Evolutionary conservation across 2,113 vertebrate species (phyloP).

Genomic region (Nematolebias whitei): DNA sequence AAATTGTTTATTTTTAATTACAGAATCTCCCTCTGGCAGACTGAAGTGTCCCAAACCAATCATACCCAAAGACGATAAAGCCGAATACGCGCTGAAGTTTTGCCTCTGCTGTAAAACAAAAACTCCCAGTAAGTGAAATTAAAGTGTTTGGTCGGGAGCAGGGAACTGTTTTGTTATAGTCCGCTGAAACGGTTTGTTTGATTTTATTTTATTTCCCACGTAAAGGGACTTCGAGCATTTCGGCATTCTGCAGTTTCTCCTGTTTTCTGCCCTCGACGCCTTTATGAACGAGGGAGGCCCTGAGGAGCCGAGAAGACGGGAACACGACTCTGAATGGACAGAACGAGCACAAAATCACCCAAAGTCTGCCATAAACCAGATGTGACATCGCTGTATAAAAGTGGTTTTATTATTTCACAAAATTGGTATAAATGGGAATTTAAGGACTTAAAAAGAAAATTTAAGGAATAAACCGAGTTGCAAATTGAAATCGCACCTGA

Average conservation of each 20-base stretch:
- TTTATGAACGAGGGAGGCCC: background rate
- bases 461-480: too few species aligned
- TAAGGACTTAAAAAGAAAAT: too few species aligned
- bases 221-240: background rate
- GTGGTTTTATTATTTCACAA: too few species aligned
- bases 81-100: background rate
- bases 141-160: too few species aligned
- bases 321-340: too few species aligned
- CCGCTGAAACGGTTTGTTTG: background rate
- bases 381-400: too few species aligned
- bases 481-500: too few species aligned
- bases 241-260: background rate
- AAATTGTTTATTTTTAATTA: background rate
- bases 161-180: background rate
- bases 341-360: too few species aligned
- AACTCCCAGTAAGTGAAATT: background rate
- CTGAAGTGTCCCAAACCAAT: background rate
- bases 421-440: too few species aligned
- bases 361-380: too few species aligned
- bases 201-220: background rate
- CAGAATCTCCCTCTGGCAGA: background rate
- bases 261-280: background rate
- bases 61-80: too few species aligned
- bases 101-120: background rate
- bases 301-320: too few species aligned